Base-by-base conservation (phyloP, 1,140 invertebrate species). In the Heliconius nattereri region DNA sequence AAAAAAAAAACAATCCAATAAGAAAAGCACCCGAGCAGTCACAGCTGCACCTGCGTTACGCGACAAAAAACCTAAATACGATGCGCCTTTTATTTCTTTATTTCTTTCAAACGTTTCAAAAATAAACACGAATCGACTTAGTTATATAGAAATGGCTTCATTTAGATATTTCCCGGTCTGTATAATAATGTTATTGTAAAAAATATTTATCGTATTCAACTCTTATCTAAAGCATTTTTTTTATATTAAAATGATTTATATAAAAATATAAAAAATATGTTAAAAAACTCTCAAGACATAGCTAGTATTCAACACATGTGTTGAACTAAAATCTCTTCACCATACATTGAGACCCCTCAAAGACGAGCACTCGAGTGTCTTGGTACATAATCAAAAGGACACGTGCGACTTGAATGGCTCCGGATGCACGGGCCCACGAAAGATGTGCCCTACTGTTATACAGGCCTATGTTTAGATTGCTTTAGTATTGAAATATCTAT, bases 31-130 rank as follows among this genome's bases (percentile, higher is more conserved):
- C 84, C 84, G 83, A 84, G 85, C 60, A 79, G 81, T 82, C 81
- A 78, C 83, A 81, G 79, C 83, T 85, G 85, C 91, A 92, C 91
- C 90, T 91, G 90, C 87, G 89, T 89, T 92, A 91, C 90, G 87
- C 90, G 84, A 91, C 86, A 90, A 90, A 90, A 91, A 91, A 86
- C 74, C 77, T 83, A 87, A 91, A 90, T 83, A 87, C 81, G 79
- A 83, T 76, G 78, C 54, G 70, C 57, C 35, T 82, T 77, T 85
- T 83, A 83, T 85, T 82, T 76, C 81, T 81, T 82, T 79, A 82
- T 82, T 82, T 82, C 71, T 81, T 78, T 66, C 72, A 79, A 78
- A 78, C 81, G 77, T 75, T 81, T 79, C 78, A 84, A 85, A 84
- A 87, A 85, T 85, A 86, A 86, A 86, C 83, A 87, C 77, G 70